A percentile compares a stretch with the other conserved stretches of the same genome.
These are phyloP conservation scores for Epizoanthus ramosus DNA, from an alignment of 92 coral and sea anemone species.

Conservation along the genomic window DNA sequence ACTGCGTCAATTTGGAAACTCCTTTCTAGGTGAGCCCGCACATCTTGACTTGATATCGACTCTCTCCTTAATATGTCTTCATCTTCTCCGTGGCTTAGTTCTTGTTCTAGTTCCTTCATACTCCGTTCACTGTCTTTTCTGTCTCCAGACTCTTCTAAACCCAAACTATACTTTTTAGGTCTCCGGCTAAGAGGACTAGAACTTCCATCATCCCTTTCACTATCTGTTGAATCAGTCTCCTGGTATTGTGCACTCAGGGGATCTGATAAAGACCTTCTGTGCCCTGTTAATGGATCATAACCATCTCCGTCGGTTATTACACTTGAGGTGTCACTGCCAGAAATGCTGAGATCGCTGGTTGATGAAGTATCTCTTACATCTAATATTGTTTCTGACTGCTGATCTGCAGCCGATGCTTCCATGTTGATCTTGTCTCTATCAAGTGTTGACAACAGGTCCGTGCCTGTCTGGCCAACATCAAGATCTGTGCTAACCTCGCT, in stretches of 20 bases:
- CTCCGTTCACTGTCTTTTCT: conserved; percentile 64
- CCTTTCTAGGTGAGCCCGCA: conserved; percentile 76
- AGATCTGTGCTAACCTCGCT: conserved; percentile 71
- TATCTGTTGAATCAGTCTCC: conserved; percentile 32
- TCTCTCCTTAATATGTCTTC: conserved; percentile 70
- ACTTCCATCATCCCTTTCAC: conserved; percentile 25
- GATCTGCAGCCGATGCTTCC: conserved; percentile 36
- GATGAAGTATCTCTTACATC: conserved; percentile 47
- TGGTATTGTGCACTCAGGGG: conserved; percentile 62
- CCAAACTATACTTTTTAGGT: conserved; percentile 52
- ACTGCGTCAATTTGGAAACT: conserved; percentile 94
- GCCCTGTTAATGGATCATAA: conserved; percentile 20
- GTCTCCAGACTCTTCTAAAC: conserved; percentile 40
- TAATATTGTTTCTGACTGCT: conserved; percentile 38
- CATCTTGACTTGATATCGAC: conserved; percentile 79
- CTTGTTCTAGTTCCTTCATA: conserved; percentile 68
- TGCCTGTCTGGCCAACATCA: conserved; percentile 38
- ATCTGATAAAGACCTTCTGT: conserved; percentile 74
- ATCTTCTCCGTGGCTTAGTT: conserved; percentile 31
- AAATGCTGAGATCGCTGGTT: conserved; percentile 54
- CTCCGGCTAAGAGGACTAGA: conserved; percentile 14
- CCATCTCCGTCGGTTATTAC: conserved; percentile 13
- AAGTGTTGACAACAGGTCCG: conserved; percentile 28
- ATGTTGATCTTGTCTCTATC: conserved; percentile 42
- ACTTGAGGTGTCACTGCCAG: conserved; percentile 58